Evolutionary conservation across 2,888 invertebrate species (phyloP), one percentile per base, ranked within the genome.

Genomic region (Hymenopus coronatus): DNA sequence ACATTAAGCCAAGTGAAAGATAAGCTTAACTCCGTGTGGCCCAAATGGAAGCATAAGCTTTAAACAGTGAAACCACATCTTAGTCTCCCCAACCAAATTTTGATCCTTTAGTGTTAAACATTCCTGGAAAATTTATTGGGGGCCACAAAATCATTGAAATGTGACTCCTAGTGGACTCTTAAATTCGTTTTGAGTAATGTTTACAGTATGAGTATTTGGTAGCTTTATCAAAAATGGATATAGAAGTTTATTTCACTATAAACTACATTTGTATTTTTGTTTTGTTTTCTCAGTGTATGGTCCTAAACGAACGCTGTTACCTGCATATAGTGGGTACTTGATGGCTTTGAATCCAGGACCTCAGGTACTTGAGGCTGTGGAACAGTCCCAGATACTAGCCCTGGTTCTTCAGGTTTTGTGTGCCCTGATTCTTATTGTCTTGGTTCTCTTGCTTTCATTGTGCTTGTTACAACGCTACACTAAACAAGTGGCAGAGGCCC

Each of bases 271-370:
- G 7, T 82, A 28, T 82, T 89, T 90, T 81, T 91, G 89, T 84
- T 89, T 25, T 83, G 85, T 40, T 87, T 83, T 92, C 93, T 85
- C 91, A 95, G 95, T 95, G 84, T 93, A 93, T 91, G 94, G 94
- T 30, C 93, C 92, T 20, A 92, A 93, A 82, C 92, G 93, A 28
- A 93, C 94, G 87, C 92, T 94, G 91, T 92, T 96, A 90, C 94
- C 96, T 1, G 95, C 96, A 8, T 97, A 96, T 92, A 98, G 97
- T 92, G 95, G 95, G 89, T 98, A 97, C 92, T 95, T 97, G 91
- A 95, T 95, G 91, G 94, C 96, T 85, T 94, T 97, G 91, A 96
- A 95, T 92, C 94, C 96, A 7, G 96, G 97, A 27, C 94, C 96
- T 6, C 93, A 94, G 28, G 91, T 91, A 83, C 88, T 91, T 88